Conservation (phyloP, 2,113 vertebrate species). For the Saguinus imperator region DNA sequence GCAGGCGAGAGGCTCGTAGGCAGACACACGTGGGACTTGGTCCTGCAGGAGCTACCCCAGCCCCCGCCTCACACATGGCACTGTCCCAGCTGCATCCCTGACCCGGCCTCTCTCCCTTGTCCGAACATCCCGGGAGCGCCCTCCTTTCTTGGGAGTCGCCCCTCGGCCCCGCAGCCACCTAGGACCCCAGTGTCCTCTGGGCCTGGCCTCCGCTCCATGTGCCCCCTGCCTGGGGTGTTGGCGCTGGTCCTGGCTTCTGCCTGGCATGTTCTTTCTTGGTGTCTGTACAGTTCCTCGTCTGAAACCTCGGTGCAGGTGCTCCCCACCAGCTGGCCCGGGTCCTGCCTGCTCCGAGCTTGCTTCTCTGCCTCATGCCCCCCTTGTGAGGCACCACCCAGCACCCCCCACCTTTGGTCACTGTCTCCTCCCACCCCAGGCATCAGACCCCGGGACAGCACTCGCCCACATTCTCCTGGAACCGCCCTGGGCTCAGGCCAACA, state of each 20-base stretch:
- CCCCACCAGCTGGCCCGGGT: neutral
- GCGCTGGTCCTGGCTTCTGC: neutral
- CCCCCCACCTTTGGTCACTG: neutral
- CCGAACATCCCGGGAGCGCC: neutral
- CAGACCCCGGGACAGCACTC: too few species aligned
- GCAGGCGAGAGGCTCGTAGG: rapidly evolving
- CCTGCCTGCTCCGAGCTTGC: rapidly evolving
- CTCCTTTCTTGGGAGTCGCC: neutral
- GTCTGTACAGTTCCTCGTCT: rapidly evolving
- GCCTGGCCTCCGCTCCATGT: neutral
- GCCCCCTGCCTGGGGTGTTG: neutral
- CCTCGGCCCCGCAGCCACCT: too few species aligned
- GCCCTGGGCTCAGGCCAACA: neutral
- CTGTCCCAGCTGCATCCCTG: neutral
- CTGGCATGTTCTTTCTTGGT: rapidly evolving
- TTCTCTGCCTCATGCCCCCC: neutral
- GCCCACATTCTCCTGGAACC: neutral
- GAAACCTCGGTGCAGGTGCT: rapidly evolving
- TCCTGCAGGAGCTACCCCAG: neutral
- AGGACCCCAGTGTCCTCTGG: too few species aligned
- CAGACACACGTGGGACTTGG: too few species aligned
- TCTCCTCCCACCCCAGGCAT: neutral
- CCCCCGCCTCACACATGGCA: too few species aligned
- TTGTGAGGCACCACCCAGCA: neutral
- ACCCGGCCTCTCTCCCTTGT: neutral